These are phyloP conservation scores for Andrena bicolor DNA, from an alignment of 2,888 invertebrate genomes.

Conservation along the genomic window DNA sequence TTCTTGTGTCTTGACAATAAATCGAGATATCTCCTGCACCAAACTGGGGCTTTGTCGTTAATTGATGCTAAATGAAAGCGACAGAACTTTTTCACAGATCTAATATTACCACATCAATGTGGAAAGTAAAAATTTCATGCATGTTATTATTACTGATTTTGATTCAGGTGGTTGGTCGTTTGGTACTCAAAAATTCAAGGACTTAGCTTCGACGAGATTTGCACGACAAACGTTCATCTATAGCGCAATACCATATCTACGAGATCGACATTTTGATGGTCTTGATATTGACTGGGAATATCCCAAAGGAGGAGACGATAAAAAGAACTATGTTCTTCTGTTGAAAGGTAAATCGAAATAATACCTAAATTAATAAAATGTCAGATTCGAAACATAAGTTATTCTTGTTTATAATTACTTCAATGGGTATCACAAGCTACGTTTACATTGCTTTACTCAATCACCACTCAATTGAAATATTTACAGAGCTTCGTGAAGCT, in stretches of 20 bases:
- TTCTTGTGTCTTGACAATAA: too few relatives aligned
- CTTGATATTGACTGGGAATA: constrained; percentile 97
- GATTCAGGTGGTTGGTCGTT: constrained; percentile 96
- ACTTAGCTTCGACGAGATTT: constrained; percentile 94
- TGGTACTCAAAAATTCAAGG: constrained; percentile 98
- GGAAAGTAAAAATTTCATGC: background rate
- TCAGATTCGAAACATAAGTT: too few relatives aligned
- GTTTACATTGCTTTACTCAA: too few relatives aligned
- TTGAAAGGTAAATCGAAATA: constrained; percentile 89
- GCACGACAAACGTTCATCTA: constrained; percentile 97
- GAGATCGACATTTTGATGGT: constrained; percentile 95
- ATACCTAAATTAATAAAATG: background rate
- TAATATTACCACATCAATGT: background rate
- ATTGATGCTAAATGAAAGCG: too few relatives aligned
- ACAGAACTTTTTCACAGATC: too few relatives aligned
- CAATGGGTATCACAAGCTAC: too few relatives aligned
- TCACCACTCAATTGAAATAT: constrained; percentile 48
- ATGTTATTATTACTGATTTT: background rate
- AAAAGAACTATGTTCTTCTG: constrained; percentile 96
- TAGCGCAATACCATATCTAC: constrained; percentile 95
- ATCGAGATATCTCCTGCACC: too few relatives aligned
- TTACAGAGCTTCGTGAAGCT: constrained; percentile 94
- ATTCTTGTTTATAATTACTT: too few relatives aligned
- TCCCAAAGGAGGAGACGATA: constrained; percentile 96
- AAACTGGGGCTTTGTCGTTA: too few relatives aligned